Evolutionary conservation across 1,140 invertebrate genomes (phyloP).

Genomic region (Drosophila repletoides): DNA sequence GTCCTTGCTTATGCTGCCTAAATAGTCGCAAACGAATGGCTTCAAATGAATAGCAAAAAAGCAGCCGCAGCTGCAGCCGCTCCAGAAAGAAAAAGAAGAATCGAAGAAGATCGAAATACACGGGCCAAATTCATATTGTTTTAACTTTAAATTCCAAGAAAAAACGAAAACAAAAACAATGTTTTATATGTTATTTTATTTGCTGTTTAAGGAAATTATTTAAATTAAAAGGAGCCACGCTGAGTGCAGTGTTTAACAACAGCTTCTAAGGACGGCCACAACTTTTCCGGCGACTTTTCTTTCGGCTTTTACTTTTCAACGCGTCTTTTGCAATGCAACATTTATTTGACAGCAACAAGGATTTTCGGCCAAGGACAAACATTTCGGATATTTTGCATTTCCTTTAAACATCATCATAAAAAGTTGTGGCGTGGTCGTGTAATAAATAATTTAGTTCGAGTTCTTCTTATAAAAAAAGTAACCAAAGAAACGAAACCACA

Average conservation of each 20-base stretch:
- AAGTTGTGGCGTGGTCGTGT: constrained; percentile 31
- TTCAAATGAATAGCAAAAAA: constrained; percentile 19
- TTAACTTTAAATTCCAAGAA: constrained; percentile 1
- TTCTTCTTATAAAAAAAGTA: not conserved
- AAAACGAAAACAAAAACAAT: constrained; percentile 13
- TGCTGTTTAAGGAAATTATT: constrained; percentile 35
- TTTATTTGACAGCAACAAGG: constrained; percentile 38
- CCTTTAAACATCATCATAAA: constrained; percentile 15
- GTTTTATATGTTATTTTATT: constrained; percentile 10
- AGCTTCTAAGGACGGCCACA: constrained; percentile 28
- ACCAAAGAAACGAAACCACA: constrained; percentile 1
- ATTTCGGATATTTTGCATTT: constrained; percentile 22
- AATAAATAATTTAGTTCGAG: constrained; percentile 13
- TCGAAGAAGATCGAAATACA: constrained; percentile 5
- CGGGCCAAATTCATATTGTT: not conserved
- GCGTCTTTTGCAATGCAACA: constrained; percentile 40
- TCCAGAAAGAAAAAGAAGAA: too few species aligned
- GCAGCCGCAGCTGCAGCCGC: too few species aligned
- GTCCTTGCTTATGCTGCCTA: too few species aligned
- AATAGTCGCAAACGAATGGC: too few species aligned
- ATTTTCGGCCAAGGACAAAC: constrained; percentile 20
- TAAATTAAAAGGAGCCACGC: constrained; percentile 34
- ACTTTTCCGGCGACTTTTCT: constrained; percentile 33
- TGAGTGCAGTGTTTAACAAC: constrained; percentile 36
- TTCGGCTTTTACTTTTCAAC: constrained; percentile 36